Percentiles rank a stretch among this genome's conserved stretches.
phyloP scores from a whole-genome alignment of 2,113 vertebrate genomes.

The Sprattus sprattus region DNA sequence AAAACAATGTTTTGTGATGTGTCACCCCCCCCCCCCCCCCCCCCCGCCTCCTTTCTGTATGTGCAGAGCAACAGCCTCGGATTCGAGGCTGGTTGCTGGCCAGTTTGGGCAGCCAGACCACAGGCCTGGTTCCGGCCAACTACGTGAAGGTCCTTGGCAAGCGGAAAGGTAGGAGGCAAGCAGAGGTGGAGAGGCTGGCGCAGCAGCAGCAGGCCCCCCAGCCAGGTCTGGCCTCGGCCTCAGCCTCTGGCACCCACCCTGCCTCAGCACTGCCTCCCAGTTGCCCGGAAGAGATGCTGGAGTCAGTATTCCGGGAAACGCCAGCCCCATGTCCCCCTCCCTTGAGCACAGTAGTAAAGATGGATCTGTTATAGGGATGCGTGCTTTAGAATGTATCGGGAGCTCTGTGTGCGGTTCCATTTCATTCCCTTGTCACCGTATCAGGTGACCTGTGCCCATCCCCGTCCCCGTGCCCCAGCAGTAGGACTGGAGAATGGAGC shows the following conservation, averaged over 20 bases:
- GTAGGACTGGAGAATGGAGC: neutral
- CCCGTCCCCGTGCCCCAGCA: neutral
- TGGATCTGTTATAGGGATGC: conserved; percentile 73
- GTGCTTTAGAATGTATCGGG: neutral
- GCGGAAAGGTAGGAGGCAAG: conserved; percentile 82
- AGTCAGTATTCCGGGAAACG: conserved; percentile 80
- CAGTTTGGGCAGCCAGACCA: conserved; percentile 84
- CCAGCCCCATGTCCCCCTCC: conserved; percentile 32
- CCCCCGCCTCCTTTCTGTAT: neutral
- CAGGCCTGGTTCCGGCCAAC: conserved; percentile 91
- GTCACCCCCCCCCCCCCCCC: neutral
- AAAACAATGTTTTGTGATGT: neutral
- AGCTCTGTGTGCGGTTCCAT: conserved; percentile 19
- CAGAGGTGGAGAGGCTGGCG: conserved; percentile 69
- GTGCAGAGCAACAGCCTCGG: conserved; percentile 88
- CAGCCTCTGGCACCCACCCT: conserved; percentile 16
- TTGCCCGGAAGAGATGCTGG: conserved; percentile 80
- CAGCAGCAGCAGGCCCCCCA: conserved; percentile 57
- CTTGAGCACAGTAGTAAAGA: conserved; percentile 64
- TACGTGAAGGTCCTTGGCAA: conserved; percentile 92
- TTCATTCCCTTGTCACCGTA: neutral
- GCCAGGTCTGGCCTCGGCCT: neutral
- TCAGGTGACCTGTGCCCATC: neutral
- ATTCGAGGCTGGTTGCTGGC: conserved; percentile 95
- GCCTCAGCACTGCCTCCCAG: conserved; percentile 36